Evolutionary conservation across 2,797 vertebrate genomes (phyloP), one percentile per base, ranked within the genome.

Genomic region (Hydrocynus forskahlii): DNA sequence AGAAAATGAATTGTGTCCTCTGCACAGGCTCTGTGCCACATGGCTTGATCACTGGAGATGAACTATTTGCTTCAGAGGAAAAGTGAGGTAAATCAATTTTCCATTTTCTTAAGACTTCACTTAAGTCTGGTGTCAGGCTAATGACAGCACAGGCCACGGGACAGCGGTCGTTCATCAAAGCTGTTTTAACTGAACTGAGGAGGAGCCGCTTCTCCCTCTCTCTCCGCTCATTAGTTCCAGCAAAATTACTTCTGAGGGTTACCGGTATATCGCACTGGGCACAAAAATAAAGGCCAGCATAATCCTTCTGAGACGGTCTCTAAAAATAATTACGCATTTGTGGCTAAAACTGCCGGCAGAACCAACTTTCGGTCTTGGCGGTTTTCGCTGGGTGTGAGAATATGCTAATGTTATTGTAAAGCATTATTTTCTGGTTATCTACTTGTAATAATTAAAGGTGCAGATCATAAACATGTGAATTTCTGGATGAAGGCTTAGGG

Each of bases 71-170:
- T 88, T 86, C 25, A 79, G 89, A 89, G 90, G 86, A 91, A 92
- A 92, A 93, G 89, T 89, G 89, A 91, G 84, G 89, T 91, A 91
- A 94, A 94, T 94, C 91, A 93, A 93, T 94, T 94, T 93, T 92
- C 92, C 89, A 92, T 93, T 93, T 94, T 92, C 92, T 92, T 91
- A 88, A 89, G 89, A 90, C 89, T 92, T 92, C 80, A 88, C 89
- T 88, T 90, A 89, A 91, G 89, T 94, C 90, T 88, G 84, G 85
- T 91, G 90, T 92, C 90, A 88, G 81, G 88, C 87, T 94, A 92
- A 94, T 93, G 92, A 91, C 91, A 89, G 83, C 83, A 78, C 57
- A 76, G 88, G 80, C 91, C 86, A 69, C 78, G 89, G 91, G 92
- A 94, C 90, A 89, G 88, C 88, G 88, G 88, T 87, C 90, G 87